These are phyloP conservation scores for Isurus oxyrinchus DNA, from an alignment of 2,113 vertebrate species.

Conservation along the genomic window DNA sequence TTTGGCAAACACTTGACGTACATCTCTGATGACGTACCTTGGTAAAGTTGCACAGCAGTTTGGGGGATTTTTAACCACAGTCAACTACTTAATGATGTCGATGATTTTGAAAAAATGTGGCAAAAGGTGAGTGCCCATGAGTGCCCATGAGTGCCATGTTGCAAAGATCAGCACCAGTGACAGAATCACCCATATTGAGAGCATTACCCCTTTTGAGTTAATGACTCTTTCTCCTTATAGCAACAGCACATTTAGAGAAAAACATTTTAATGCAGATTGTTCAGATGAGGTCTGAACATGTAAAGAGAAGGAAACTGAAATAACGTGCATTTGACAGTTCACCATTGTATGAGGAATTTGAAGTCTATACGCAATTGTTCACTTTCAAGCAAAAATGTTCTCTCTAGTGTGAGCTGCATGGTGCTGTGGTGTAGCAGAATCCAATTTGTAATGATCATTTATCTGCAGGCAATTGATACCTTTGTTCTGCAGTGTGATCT, in stretches of 20 bases:
- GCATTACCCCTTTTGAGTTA: not conserved
- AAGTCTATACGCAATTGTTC: not conserved
- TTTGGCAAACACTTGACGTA: not conserved
- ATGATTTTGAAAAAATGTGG: not conserved
- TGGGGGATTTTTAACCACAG: not conserved
- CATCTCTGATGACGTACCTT: not conserved
- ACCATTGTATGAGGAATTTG: not conserved
- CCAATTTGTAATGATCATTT: not conserved
- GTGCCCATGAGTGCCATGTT: not conserved
- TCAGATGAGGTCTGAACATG: not conserved
- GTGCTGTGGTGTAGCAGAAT: not conserved
- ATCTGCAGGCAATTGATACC: not conserved
- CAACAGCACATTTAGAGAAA: not conserved
- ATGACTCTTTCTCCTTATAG: not conserved
- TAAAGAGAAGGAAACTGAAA: not conserved
- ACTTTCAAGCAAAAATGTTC: not conserved
- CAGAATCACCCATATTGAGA: not conserved
- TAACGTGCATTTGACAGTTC: not conserved
- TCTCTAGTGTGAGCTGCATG: not conserved
- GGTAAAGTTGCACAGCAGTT: not conserved
- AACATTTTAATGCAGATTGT: not conserved
- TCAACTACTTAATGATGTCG: not conserved
- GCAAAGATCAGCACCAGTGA: not conserved
- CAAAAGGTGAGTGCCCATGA: not conserved
- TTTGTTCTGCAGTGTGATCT: not conserved